Evolutionary conservation across 1,140 invertebrate species (phyloP), one percentile per base, ranked within the genome.

Genomic region (Drosophila trapezifrons): DNA sequence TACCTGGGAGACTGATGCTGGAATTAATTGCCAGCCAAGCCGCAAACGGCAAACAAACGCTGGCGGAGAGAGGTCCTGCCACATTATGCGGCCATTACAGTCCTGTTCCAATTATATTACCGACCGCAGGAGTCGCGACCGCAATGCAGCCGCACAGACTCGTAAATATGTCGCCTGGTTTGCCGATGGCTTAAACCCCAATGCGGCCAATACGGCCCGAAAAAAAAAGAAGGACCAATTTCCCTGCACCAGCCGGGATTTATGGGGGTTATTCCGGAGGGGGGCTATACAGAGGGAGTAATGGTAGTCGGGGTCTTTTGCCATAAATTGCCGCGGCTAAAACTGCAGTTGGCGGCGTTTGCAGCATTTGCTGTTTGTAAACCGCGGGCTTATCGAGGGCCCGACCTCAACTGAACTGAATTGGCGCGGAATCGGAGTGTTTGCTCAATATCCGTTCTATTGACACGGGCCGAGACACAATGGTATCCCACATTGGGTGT

Each of bases 251-350:
- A 58, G 46, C 42, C 63, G 40, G 65, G 87, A 87, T 87, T 89
- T 87, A 87, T 89, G 80, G 69, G 72, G 55, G 49, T 46, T 20
- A 54, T 37, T 27, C 37, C n/a, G n/a, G n/a, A n/a, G 2, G 10
- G n/a, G 15, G 46, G 18, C 3, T 13, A 13, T 0, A 18, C 20
- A 4, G 12, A n/a, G 38, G 46, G 18, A 17, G 42, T 51, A 32
- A 15, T 46, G 42, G 59, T 3, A 17, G 47, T n/a, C 8, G 32
- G 18, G 12, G 35, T 18, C 29, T 35, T 80, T 89, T 78, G 84
- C 79, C 83, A 87, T 87, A 87, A 87, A 87, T 87, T 84, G 84
- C 72, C 78, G 74, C 67, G 81, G 76, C 80, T 74, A 87, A 87
- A 89, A 89, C 72, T 77, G 74, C 81, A 75, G 63, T 45, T 52